Conservation (phyloP, 2,797 vertebrate species). For the Acridotheres tristis region DNA sequence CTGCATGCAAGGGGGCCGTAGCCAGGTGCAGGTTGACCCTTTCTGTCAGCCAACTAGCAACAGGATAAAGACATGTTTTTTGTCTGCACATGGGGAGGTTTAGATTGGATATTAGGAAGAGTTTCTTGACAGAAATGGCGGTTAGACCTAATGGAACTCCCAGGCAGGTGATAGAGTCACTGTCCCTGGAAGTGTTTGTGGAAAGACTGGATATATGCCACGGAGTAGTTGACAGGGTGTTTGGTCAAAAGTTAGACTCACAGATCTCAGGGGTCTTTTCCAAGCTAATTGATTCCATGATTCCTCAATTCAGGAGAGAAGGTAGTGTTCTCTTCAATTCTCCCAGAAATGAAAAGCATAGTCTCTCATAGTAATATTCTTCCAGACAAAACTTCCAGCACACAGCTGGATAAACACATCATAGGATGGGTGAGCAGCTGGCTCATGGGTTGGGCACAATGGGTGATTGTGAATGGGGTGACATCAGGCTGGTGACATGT, state of each 20-base stretch:
- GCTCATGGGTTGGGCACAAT: rapidly evolving
- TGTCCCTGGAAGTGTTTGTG: neutral
- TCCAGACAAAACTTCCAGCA: neutral
- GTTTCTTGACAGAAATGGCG: neutral
- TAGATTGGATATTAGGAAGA: neutral
- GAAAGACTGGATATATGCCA: neutral
- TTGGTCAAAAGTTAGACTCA: neutral
- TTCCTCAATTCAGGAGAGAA: neutral
- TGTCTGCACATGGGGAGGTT: neutral
- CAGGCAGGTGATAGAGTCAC: neutral
- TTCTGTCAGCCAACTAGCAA: neutral
- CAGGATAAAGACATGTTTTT: neutral
- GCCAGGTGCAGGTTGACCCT: neutral
- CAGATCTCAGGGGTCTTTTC: neutral
- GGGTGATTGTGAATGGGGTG: too few relatives aligned
- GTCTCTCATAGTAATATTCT: neutral
- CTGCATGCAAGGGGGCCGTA: rapidly evolving
- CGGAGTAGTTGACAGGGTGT: neutral
- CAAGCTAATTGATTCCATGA: neutral
- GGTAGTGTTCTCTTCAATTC: neutral
- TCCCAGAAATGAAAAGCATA: neutral
- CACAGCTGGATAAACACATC: neutral
- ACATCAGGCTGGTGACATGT: neutral
- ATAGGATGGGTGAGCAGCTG: neutral
- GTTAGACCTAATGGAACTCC: neutral